These are phyloP conservation scores for Acanthurus lineatus DNA, from an alignment of 2,797 vertebrate genomes.

Conservation along the genomic window DNA sequence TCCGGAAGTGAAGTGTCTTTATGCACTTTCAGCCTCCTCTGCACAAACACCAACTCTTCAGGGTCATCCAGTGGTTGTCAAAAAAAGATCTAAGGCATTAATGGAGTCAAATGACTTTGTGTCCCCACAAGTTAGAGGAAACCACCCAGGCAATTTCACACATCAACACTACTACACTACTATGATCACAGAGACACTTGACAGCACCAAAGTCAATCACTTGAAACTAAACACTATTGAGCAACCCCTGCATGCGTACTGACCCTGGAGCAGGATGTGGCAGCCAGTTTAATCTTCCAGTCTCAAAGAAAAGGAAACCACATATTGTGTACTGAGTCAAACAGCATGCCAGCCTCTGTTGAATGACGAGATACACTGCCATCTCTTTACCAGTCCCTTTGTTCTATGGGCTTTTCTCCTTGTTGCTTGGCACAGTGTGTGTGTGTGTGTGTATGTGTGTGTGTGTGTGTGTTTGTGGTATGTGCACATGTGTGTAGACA, in stretches of 20 bases:
- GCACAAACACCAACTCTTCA: background rate
- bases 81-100: background rate
- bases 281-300: slow-evolving; percentile 31
- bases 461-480: slow-evolving; percentile 21
- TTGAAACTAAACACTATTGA: slow-evolving; percentile 1
- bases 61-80: background rate
- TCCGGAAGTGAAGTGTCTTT: slow-evolving; percentile 38
- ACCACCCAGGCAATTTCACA: slow-evolving; percentile 29
- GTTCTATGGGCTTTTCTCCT: slow-evolving; percentile 35
- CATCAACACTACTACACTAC: slow-evolving; percentile 12
- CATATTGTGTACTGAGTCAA: slow-evolving; percentile 36
- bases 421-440: slow-evolving; percentile 31
- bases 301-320: slow-evolving; percentile 55
- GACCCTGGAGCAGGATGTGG: slow-evolving; percentile 32
- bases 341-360: slow-evolving; percentile 16
- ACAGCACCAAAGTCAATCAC: slow-evolving; percentile 36
- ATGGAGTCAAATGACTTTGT: background rate
- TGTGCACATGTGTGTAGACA: slow-evolving; percentile 27
- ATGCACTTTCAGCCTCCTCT: background rate
- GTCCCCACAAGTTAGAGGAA: background rate
- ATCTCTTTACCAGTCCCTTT: slow-evolving; percentile 11
- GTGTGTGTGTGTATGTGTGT: slow-evolving; percentile 16
- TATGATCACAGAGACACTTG: background rate
- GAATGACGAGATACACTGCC: slow-evolving; percentile 21
- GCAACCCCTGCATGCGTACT: background rate